Evolutionary conservation across 2,888 invertebrate species (phyloP), one percentile per base, ranked within the genome.

Genomic region (Cheilosia impressa): DNA sequence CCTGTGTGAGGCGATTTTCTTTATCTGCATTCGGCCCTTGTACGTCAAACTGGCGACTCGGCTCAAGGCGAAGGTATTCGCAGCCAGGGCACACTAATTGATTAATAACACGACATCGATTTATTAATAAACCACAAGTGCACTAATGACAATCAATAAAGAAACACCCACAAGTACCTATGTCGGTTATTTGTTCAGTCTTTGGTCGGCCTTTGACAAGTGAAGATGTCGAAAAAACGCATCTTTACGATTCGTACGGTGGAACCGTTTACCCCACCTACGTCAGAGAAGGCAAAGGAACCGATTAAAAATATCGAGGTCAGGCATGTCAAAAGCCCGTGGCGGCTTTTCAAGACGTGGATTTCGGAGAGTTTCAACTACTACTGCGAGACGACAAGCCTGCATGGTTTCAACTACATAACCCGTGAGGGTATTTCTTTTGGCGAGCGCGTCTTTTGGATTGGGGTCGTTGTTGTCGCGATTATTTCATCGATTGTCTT

Each of bases 401-500:
- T 96, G 66, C 96, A 96, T 89, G 96, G 96, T 0, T 96, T 95
- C 88, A 95, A 94, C 89, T 95, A 95, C 88, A 94, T 95, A 38
- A 94, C 94, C 3, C 93, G 95, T 89, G 92, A 93, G 43, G 94
- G 94, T 50, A 93, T 94, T 31, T 93, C 93, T 50, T 89, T 90
- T 7, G 87, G 91, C 45, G 95, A 95, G 90, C 94, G 95, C 0
- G 66, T 81, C 0, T 90, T 91, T 53, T 96, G 96, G 96, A 92
- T 93, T 0, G 52, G 93, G 0, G 93, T 94, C 0, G 94, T 95
- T 9, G 43, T 93, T 0, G 53, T 93, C 3, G 94, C 95, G 52
- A 90, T 94, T n/a, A 90, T 92, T 13, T 91, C 93, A 2, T 94
- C 95, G 0, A 90, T 93, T 6, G 93, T 92, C n/a, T 93, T 95